Base-by-base conservation (phyloP, 2,113 vertebrate genomes). In the Nematolebias whitei region DNA sequence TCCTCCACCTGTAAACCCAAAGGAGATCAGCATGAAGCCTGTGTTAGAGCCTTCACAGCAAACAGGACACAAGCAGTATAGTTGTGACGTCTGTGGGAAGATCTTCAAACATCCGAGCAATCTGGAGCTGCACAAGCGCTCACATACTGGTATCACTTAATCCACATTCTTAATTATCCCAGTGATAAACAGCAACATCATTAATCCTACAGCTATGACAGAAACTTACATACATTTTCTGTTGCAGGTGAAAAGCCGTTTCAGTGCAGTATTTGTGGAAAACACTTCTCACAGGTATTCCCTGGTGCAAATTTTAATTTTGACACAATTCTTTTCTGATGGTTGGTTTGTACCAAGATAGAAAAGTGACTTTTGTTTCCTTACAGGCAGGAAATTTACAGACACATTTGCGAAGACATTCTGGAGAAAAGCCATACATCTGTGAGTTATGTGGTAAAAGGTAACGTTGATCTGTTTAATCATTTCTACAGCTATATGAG, bases 391-490 rank as follows among this genome's bases (percentile, higher is more conserved):
- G 98, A 43, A 99, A 99, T 85, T 90, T 99, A 65, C 97, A 99
- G 85, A 98, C 96, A 45, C 98, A 99, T 85, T 87, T 99, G 67
- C 94, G 98, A 10, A 93, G 98, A 40, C 98, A 99, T 76, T 96
- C 96, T 49, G 98, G 98, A 76, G 96, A 99, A 62, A 99, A 98
- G 64, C 98, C 98, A 0, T 99, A 97, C 85, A 99, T 99, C 78
- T 99, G 98, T 89, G 97, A 99, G 79, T 92, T 99, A 85, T 99
- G 98, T 68, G 98, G 97, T 24, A 99, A 99, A 91, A 96, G 98
- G 97, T 98, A 68, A 73, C 74, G 3, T 12, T 26, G 22, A 1
- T 54, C 12, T 49, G 13, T 56, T 4, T 1, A n/a, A 5, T 64
- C 0, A 39, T 57, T 63, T 53, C 44, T 47, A 47, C 3, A 2